Base-by-base conservation (phyloP, 2,113 vertebrate species). In the Urocitellus parryii region DNA sequence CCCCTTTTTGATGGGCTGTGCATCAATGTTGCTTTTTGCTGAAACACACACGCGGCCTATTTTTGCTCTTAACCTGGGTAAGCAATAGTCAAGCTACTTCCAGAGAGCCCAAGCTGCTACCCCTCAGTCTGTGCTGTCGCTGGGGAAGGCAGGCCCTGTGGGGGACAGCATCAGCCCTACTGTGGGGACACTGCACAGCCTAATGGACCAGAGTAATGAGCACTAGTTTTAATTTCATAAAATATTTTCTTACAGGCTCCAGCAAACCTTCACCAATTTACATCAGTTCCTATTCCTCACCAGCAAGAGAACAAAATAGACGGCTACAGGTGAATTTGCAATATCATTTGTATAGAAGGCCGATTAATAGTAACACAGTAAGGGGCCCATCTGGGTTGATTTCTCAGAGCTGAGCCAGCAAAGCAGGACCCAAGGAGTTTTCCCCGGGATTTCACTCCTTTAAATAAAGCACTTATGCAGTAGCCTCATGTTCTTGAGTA, bases 281-380 rank as follows among this genome's bases (percentile, higher is more conserved):
- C 98, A 99, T 99, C 97, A 99, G 99, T 97, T 99, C 99, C 51
- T 99, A 99, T 95, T 99, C 99, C 81, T 99, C 99, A 89, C 99
- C 99, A 97, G 99, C 99, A 95, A 99, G 99, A 98, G 99, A 99
- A 81, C 99, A 99, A 96, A 99, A 98, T 93, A 99, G 99, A 91
- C 99, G 99, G 98, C 99, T 99, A 93, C 99, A 99, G 99, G 99
- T 99, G 97, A 99, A 97, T 83, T 85, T 84, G 51, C 77, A 61
- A 72, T 96, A 12, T 92, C 45, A 77, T 95, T 90, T 95, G 90
- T 95, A 95, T 65, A 76, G 77, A 96, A 65, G 94, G 39, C 45
- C 5, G 65, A 5, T 88, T 97, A 53, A 45, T 84, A 93, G 86
- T 68, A 34, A 58, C 92, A 12, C 32, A 4, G 83, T 5, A 5